Evolutionary conservation across 2,888 invertebrate genomes (phyloP).

Genomic region (Chrysotoxum bicinctum): DNA sequence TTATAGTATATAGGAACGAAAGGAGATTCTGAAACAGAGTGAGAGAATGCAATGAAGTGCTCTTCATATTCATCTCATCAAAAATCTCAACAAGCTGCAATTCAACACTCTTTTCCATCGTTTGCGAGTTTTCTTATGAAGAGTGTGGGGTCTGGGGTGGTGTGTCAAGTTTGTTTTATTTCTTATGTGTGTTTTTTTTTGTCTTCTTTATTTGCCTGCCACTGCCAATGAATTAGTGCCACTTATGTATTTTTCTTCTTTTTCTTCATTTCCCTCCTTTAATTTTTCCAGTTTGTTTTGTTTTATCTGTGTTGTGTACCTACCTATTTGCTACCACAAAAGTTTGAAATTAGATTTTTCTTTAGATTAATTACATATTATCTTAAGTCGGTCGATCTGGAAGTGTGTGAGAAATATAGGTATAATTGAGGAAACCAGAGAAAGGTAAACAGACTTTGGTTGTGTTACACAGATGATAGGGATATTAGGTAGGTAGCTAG

Average conservation of each 20-base stretch:
- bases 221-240: slow-evolving; percentile 71
- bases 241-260: slow-evolving; percentile 48
- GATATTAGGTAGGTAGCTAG: background rate
- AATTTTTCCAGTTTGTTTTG: background rate
- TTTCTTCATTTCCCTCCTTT: background rate
- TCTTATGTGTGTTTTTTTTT: slow-evolving; percentile 9
- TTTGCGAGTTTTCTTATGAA: background rate
- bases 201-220: slow-evolving; percentile 32
- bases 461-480: background rate
- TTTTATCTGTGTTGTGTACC: background rate
- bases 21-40: slow-evolving; percentile 25
- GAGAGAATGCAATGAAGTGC: slow-evolving; percentile 32
- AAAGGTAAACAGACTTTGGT: background rate
- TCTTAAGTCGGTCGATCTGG: background rate
- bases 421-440: background rate
- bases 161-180: background rate
- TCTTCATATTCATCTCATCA: slow-evolving; percentile 6
- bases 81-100: slow-evolving; percentile 22
- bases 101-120: slow-evolving; percentile 14
- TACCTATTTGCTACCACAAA: background rate
- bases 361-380: background rate
- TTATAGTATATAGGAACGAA: slow-evolving; percentile 20
- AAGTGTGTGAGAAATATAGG: background rate
- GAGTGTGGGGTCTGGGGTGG: background rate
- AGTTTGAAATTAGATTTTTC: slow-evolving; percentile 16